A percentile compares a stretch with the other conserved stretches of the same genome.
These are phyloP conservation scores for Nemopilema nomurai DNA, from an alignment of 30 jellyfish, hydroid and myxozoan genomes.

Conservation along the genomic window DNA sequence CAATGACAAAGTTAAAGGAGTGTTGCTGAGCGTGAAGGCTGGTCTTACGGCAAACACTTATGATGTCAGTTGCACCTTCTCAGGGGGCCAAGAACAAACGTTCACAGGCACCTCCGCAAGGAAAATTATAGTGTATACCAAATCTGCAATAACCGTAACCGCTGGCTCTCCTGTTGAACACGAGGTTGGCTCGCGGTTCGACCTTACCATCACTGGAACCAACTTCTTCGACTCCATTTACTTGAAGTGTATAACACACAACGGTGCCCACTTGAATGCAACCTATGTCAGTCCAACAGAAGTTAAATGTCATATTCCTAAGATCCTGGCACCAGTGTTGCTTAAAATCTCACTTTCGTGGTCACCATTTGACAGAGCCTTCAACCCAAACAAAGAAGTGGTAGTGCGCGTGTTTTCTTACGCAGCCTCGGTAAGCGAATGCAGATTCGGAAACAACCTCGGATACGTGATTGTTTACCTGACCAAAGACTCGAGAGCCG, in stretches of 20 bases:
- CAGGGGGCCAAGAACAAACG: not conserved
- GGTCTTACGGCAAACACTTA: constrained; percentile 13
- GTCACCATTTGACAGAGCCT: constrained; percentile 20
- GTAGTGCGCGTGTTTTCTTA: constrained; percentile 1
- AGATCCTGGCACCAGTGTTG: not conserved
- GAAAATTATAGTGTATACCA: constrained; percentile 6
- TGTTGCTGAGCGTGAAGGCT: not conserved
- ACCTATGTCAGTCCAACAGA: constrained; percentile 21
- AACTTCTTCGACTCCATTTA: constrained; percentile 24
- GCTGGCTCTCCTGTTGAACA: constrained; percentile 20
- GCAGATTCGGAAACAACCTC: constrained; percentile 18
- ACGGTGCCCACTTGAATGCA: constrained; percentile 23
- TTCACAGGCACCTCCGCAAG: not conserved
- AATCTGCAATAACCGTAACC: not conserved
- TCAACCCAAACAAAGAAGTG: not conserved
- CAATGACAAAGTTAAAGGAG: not conserved
- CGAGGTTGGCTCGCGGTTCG: not conserved
- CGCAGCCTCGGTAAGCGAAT: constrained; percentile 18
- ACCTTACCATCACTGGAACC: constrained; percentile 19
- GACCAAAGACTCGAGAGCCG: not conserved
- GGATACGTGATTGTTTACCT: constrained; percentile 8
- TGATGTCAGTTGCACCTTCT: constrained; percentile 16
- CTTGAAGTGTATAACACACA: constrained; percentile 37
- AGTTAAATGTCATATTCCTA: constrained; percentile 41
- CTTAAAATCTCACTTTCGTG: constrained; percentile 20